Conservation (phyloP, 2,113 vertebrate species). For the Danionella cerebrum region DNA sequence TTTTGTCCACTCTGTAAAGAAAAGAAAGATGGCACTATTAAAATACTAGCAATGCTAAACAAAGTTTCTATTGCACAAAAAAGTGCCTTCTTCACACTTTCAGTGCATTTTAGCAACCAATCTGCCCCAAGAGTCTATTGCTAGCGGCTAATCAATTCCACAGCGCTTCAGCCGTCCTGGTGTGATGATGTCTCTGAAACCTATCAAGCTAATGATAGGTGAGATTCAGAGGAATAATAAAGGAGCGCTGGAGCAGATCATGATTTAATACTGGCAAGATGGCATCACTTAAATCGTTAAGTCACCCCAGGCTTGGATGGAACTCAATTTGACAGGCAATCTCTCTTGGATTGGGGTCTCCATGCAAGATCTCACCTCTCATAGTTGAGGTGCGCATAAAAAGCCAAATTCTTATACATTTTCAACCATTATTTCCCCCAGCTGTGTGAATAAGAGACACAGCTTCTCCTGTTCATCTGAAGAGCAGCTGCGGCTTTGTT, state of each 20-base stretch:
- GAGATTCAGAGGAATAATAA: neutral
- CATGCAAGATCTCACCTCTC: too few relatives aligned
- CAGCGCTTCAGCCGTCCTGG: neutral
- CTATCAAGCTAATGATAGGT: neutral
- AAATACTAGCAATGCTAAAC: neutral
- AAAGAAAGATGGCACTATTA: neutral
- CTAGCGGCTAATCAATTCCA: neutral
- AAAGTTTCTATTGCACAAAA: neutral
- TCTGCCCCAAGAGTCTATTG: neutral
- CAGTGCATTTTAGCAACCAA: neutral
- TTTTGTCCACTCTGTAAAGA: slow-evolving; percentile 57
- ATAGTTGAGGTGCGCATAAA: too few relatives aligned
- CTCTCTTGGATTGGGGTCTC: too few relatives aligned
- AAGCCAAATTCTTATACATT: too few relatives aligned
- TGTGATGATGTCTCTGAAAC: neutral
- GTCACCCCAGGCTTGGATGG: neutral
- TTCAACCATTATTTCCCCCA: too few relatives aligned
- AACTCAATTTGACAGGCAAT: too few relatives aligned
- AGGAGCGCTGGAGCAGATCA: neutral
- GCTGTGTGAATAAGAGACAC: slow-evolving; percentile 19
- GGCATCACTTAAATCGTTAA: neutral
- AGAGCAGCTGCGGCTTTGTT: neutral
- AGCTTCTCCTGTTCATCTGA: neutral
- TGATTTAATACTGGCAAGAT: slow-evolving; percentile 1
- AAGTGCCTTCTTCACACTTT: neutral